Base-by-base conservation (phyloP, 2,888 invertebrate genomes). In the Ceratothoa steindachneri region DNA sequence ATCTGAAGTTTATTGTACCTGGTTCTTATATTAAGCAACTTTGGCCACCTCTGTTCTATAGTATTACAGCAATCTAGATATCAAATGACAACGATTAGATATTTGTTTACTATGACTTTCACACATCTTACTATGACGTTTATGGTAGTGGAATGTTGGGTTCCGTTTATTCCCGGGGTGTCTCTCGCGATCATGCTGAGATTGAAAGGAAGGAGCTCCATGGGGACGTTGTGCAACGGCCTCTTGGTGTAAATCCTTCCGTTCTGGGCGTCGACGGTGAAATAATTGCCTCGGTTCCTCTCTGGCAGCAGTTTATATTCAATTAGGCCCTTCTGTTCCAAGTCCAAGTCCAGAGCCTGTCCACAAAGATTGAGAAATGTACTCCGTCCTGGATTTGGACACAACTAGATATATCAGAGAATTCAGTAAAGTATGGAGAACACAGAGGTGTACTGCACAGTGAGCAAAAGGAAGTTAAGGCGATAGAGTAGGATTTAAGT, bases 271-370 rank as follows among this genome's bases (percentile, higher is more conserved):
- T 93, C 91, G 30, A 96, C 88, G 30, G 87, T 85, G 83, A 94
- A 93, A 82, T 90, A 91, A 72, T 90, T 88, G 12, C 85, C 87
- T 15, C 84, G 85, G 82, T 87, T 84, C 67, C 82, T 81, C 75
- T 83, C 81, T n/a, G 81, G 77, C 31, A 82, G 82, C 7, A 85
- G 81, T 12, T 81, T 80, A 80, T 93, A 96, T 80, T 89, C 89
- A 27, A 96, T 85, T 82, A 89, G 89, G 0, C 95, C 95, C 83
- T 88, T 92, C 80, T 90, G 89, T 0, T 93, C 93, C 71, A 92
- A 91, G 83, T 97, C 96, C 80, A 88, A 88, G 84, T 97, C 96
- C 80, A 89, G 89, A 0, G 96, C 95, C 88, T 92, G 72, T 51
- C n/a, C n/a, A n/a, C n/a, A n/a, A n/a, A n/a, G n/a, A n/a, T n/a